A percentile compares a stretch with the other conserved stretches of the same genome.
phyloP scores from a whole-genome alignment of 2,797 vertebrate genomes.

The Gephyroberyx darwinii region DNA sequence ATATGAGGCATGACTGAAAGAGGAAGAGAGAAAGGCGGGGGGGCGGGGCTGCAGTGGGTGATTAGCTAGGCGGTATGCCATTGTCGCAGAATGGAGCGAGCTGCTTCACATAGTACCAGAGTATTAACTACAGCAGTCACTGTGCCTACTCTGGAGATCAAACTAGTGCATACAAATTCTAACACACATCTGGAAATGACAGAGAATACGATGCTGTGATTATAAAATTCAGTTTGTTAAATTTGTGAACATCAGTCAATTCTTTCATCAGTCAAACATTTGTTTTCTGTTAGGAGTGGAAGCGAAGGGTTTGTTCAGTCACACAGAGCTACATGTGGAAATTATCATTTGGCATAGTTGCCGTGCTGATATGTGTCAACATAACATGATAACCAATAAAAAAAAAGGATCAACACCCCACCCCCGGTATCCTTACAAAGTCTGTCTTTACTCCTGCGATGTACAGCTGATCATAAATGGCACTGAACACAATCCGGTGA shows the following conservation, averaged over 20 bases:
- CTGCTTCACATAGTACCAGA: conserved; percentile 52
- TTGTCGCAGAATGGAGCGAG: conserved; percentile 56
- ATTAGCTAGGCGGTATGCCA: conserved; percentile 64
- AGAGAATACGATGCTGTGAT: conserved; percentile 25
- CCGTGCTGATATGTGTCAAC: conserved; percentile 6
- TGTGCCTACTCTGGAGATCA: conserved; percentile 32
- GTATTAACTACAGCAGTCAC: conserved; percentile 53
- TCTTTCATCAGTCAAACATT: neutral
- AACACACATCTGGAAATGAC: conserved; percentile 26
- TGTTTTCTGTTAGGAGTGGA: neutral
- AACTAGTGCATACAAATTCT: conserved; percentile 43
- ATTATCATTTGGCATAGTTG: neutral
- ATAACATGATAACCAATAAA: conserved; percentile 12
- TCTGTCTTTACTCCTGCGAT: conserved; percentile 41
- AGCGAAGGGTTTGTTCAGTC: neutral
- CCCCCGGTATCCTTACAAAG: conserved; percentile 45
- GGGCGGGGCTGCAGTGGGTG: conserved; percentile 43
- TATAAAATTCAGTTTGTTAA: neutral
- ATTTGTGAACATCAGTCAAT: neutral
- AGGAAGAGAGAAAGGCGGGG: conserved; percentile 8
- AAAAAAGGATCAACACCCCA: conserved; percentile 20
- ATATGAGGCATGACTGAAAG: conserved; percentile 29
- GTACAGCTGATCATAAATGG: conserved; percentile 51
- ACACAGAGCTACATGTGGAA: neutral
- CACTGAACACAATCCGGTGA: conserved; percentile 39